Evolutionary conservation across 1,140 invertebrate genomes (phyloP), one percentile per base, ranked within the genome.

Genomic region (Pteromalus puparum): DNA sequence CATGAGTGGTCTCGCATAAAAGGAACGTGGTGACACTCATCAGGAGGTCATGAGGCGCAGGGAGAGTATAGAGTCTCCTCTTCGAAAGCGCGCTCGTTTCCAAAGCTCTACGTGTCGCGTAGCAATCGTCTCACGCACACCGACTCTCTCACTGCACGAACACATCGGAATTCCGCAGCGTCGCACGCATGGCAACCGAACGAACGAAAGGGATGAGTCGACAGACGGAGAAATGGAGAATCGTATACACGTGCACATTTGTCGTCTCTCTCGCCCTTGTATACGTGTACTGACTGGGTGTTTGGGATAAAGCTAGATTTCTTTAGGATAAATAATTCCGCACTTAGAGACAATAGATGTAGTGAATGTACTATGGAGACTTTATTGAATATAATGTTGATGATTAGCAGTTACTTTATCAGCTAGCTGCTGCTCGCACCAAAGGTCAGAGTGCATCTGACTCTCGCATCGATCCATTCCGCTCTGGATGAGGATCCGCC

Each of bases 11-110:
- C 89, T 87, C 85, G 90, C 88, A 91, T 92, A 92, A 92, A 92
- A 92, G 91, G 88, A 90, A 92, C 89, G 88, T 89, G 89, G 91
- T 92, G 92, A 93, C 92, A 93, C 85, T 86, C 87, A 92, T 77
- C 91, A 92, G 92, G 92, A 90, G 86, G 84, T 87, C 85, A 92
- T 91, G 87, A 91, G 74, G 30, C 79, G 70, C 0, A 38, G 46
- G 34, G 70, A 90, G 90, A 87, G 46, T 46, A 48, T 18, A 48
- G 2, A 67, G 18, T 53, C 68, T 84, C 18, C 28, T 70, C 67
- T 28, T 61, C 53, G 53, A n/a, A 7, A 61, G 53, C 28, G 3
- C 24, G 10, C 28, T 42, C 38, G 38, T 9, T 10, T 9, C 38
- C 38, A 42, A 42, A 42, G 38, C 38, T 42, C 6, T 15, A 5